These are phyloP conservation scores for Chaetops frenatus DNA, from an alignment of 2,113 vertebrate species.

Conservation along the genomic window DNA sequence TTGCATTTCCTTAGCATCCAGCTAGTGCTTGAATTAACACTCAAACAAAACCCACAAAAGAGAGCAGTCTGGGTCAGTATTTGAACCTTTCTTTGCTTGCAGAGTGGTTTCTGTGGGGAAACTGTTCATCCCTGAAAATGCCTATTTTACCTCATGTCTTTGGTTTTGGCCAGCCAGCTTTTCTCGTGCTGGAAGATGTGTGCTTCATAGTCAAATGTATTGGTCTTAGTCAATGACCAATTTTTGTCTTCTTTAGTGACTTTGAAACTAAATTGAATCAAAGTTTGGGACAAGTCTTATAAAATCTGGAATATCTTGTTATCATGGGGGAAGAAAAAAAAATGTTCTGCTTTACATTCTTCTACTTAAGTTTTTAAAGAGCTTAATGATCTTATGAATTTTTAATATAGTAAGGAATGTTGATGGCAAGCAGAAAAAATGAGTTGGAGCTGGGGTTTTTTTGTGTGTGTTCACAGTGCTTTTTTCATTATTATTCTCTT, in stretches of 20 bases:
- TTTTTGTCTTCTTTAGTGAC: not conserved
- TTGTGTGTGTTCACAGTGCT: not conserved
- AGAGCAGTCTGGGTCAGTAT: not conserved
- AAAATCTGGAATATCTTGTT: not conserved
- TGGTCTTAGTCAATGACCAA: not conserved
- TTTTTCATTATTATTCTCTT: not conserved
- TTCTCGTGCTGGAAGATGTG: not conserved
- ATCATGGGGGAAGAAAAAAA: not conserved
- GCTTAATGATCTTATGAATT: not conserved
- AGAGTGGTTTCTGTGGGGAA: not conserved
- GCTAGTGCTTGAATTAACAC: not conserved
- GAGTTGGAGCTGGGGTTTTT: accelerated
- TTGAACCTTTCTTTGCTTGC: not conserved
- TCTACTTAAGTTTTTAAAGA: not conserved
- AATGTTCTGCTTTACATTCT: not conserved
- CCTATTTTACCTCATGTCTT: not conserved
- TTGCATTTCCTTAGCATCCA: not conserved
- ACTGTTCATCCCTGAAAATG: not conserved
- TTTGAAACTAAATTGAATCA: not conserved
- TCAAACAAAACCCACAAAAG: not conserved
- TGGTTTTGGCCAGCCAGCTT: not conserved
- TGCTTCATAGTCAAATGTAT: not conserved
- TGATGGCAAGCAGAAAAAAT: not conserved
- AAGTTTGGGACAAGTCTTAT: not conserved
- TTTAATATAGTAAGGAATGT: not conserved